Evolutionary conservation across 2,113 vertebrate species (phyloP), one percentile per base, ranked within the genome.

Genomic region (Rhineura floridana): DNA sequence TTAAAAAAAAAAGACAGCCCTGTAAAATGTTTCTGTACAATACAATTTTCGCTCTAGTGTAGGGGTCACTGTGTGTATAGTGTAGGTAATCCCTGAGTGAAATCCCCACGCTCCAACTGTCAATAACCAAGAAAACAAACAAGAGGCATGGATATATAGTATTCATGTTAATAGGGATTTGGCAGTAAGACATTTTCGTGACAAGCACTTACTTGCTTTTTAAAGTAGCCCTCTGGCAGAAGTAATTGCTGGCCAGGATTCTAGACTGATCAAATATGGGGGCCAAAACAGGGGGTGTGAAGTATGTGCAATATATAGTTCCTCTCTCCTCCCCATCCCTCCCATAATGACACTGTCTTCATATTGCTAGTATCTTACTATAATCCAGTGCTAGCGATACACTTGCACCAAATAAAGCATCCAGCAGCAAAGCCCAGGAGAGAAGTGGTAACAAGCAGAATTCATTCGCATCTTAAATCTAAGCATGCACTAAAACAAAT

Each of bases 321-420:
- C 39, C 25, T 55, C 1, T 48, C 44, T 65, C 13, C 23, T 28
- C 50, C 69, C 50, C 13, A 42, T 25, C 50, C 46, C 28, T n/a
- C n/a, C n/a, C n/a, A n/a, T n/a, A n/a, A n/a, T 39, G 15, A 17
- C 23, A 44, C 21, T 9, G 8, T n/a, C 0, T 15, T 2, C 23
- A 30, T 42, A 59, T 44, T 17, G 25, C 36, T 75, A 65, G 6
- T 7, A 7, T 33, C 28, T 46, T 33, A 46, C 65, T 67, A 44
- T 42, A 75, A 75, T 59, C 69, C 4, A 55, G 2, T 62, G 28
- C 15, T 3, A 33, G 50, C 59, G 23, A 19, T 44, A 85, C 59
- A 4, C 23, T 21, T 65, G 50, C 11, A 75, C 28, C 7, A 59
- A 25, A 72, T 3, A 55, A 3, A 73, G 13, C 36, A 81, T 42